Evolutionary conservation across 2,797 vertebrate species (phyloP), one percentile per base, ranked within the genome.

Genomic region (Micromesistius poutassou): DNA sequence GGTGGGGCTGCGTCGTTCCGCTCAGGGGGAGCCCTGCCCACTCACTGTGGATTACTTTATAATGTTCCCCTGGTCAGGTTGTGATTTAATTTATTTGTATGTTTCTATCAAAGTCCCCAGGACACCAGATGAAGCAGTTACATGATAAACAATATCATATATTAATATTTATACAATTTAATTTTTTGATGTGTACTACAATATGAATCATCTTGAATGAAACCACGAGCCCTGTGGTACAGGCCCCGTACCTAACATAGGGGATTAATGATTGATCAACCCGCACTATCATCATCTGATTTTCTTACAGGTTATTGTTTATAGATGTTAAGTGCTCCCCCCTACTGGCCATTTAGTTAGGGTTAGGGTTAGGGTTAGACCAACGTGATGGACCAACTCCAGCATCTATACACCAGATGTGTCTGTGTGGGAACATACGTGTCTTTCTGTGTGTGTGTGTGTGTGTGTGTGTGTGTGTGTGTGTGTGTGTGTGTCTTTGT

Each of bases 391-490:
- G 25, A 68, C 62, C 25, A 12, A 12, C 62, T n/a, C 5, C n/a
- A 25, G 22, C 55, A 68, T 28, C n/a, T 28, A 68, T 3, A 12
- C 55, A 22, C 55, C 19, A 55, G 46, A 16, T 30, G 62, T 77
- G n/a, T 46, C 5, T 42, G 14, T 38, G 28, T 78, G 33, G 8
- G 36, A 36, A 36, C 0, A 36, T 77, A 8, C n/a, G 3, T 62
- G 33, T 36, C 36, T 46, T 36, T 42, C 36, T 33, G 62, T 74
- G 72, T 31, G 38, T 71, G 73, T 46, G 28, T 73, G 46, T 40
- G 77, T 72, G 68, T 14, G 38, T 42, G 55, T 33, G 62, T 74
- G 72, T 31, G 38, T 71, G 73, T 46, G 28, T 73, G 46, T 40
- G 77, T 72, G 68, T 14, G 38, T 77, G 38, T 30, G 72, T 25